A percentile compares a stretch with the other conserved stretches of the same genome.
Conservation (phyloP, 1,140 invertebrate genomes). For the Mizuhopecten yessoensis region DNA sequence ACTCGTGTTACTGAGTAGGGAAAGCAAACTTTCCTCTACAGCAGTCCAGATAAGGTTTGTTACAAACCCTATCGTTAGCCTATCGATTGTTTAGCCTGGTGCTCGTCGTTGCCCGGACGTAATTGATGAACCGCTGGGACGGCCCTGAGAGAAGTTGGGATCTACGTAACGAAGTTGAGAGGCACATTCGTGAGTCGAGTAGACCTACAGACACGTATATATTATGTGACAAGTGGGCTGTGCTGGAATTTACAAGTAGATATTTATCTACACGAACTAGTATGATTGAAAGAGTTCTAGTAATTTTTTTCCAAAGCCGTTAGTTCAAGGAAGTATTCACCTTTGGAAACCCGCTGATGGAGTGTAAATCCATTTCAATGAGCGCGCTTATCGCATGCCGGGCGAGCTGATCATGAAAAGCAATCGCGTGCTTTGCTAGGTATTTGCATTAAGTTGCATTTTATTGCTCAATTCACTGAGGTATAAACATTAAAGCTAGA, state of each 20-base stretch:
- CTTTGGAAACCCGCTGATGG: background rate
- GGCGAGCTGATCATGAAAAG: background rate
- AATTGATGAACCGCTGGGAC: background rate
- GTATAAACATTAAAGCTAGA: background rate
- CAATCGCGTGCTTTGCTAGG: background rate
- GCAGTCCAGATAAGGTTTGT: background rate
- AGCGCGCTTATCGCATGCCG: background rate
- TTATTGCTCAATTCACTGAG: background rate
- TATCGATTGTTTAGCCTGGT: background rate
- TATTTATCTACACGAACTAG: background rate
- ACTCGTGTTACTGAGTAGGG: background rate
- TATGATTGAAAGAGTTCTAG: background rate
- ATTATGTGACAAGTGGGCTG: background rate
- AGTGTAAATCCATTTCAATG: background rate
- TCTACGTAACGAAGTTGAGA: background rate
- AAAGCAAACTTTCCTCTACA: background rate
- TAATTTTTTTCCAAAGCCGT: background rate
- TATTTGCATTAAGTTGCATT: constrained; percentile 33
- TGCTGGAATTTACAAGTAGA: background rate
- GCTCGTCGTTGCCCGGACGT: constrained; percentile 20
- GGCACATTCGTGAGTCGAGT: background rate
- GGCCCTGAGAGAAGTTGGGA: background rate
- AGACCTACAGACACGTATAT: background rate
- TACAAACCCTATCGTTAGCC: background rate
- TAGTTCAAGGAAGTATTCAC: background rate